Evolutionary conservation across 2,888 invertebrate genomes (phyloP), one percentile per base, ranked within the genome.

Genomic region (Agrochola litura): DNA sequence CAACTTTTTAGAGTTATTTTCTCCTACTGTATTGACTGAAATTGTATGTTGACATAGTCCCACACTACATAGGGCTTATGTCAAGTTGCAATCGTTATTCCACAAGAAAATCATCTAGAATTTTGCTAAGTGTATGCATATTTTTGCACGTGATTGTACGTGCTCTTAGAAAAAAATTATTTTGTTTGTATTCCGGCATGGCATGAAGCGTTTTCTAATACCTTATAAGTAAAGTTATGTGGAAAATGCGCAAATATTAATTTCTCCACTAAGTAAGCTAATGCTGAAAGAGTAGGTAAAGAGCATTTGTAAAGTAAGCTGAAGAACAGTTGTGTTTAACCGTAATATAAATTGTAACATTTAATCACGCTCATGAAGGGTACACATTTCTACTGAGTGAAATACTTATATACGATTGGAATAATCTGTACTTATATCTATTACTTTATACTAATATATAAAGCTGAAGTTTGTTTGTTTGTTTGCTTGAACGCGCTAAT

Each of bases 241-340:
- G n/a, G 30, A 43, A 54, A 79, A 64, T 60, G 19, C 52, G 64
- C 16, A 63, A 54, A 43, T 49, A 71, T 37, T 41, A 5, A 67
- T 25, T 25, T 58, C 19, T 22, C 19, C 46, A 58, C 25, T 64
- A 41, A 56, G 25, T 64, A 37, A 22, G 2, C 2, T 54, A 63
- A 64, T 68, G 12, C 58, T 79, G 30, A 63, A 79, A 60, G 49
- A 25, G 16, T 43, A 16, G 3, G 1, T 30, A 52, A 77, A 60
- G 3, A 25, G n/a, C 25, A 61, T 64, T 66, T 63, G 49, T 49
- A 52, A 41, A 30, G 22, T 9, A 46, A n/a, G 43, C 9, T 43
- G 41, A 41, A 60, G 5, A 70, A 70, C 6, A 6, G 0, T 41
- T 10, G 4, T n/a, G 19, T 25, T 49, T 49, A 10, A 49, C 10